Evolutionary conservation across 2,797 vertebrate species (phyloP).

Genomic region (Morus bassanus): DNA sequence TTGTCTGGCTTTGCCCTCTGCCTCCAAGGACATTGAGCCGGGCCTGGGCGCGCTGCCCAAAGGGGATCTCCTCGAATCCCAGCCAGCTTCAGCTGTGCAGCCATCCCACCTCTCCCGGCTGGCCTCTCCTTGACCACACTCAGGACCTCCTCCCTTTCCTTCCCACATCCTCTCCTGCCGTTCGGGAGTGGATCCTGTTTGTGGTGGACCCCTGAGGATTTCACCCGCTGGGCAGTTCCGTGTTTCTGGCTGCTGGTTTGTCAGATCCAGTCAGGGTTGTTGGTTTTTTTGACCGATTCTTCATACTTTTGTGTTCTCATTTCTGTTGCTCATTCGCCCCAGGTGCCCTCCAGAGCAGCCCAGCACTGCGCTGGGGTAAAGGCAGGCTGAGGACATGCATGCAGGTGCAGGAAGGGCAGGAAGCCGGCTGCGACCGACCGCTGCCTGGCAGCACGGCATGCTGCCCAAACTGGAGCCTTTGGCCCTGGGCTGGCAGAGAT

Average conservation of each 20-base stretch:
- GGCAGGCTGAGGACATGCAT: background rate
- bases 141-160: constrained; percentile 15
- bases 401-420: background rate
- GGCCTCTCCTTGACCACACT: background rate
- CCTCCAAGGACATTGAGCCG: background rate
- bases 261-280: background rate
- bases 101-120: background rate
- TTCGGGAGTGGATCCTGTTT: background rate
- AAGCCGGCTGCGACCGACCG: rapidly evolving
- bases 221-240: background rate
- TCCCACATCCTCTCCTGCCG: background rate
- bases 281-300: background rate
- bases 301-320: background rate
- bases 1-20: background rate
- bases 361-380: background rate
- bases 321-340: background rate
- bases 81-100: rapidly evolving
- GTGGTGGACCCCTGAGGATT: background rate
- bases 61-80: background rate
- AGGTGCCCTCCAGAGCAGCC: background rate
- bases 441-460: rapidly evolving
- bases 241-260: background rate
- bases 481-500: background rate
- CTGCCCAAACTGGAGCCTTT: background rate
- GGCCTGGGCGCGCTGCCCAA: rapidly evolving